Conservation (phyloP, 2,797 vertebrate genomes). For the Girardinus metallicus region DNA sequence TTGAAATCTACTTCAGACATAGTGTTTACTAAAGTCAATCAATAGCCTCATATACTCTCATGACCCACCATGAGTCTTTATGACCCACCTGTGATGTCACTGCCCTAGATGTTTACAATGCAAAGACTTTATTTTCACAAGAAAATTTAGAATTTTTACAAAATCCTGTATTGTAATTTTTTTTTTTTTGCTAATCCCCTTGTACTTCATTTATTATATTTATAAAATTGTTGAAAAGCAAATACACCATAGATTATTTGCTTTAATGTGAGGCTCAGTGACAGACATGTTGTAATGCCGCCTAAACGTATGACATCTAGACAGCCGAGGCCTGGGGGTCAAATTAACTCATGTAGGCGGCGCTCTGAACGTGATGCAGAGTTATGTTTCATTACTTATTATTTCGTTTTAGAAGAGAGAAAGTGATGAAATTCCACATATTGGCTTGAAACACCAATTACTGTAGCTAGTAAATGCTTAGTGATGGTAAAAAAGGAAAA, state of each 20-base stretch:
- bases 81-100: neutral
- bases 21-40: neutral
- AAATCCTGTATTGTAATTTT: neutral
- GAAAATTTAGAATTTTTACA: neutral
- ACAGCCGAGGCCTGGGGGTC: constrained; percentile 46
- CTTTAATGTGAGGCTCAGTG: constrained; percentile 26
- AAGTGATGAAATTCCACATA: constrained; percentile 12
- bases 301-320: constrained; percentile 60
- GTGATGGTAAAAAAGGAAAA: neutral
- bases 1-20: neutral
- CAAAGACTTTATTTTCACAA: neutral
- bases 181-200: neutral
- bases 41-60: neutral
- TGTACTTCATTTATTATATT: neutral
- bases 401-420: constrained; percentile 24
- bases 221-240: neutral
- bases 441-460: constrained; percentile 3
- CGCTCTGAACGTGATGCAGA: constrained; percentile 57
- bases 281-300: constrained; percentile 45
- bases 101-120: neutral
- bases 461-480: constrained; percentile 6
- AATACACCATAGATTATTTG: neutral
- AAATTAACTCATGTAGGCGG: constrained; percentile 34
- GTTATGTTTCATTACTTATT: constrained; percentile 53
- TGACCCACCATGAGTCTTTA: neutral